Base-by-base conservation (phyloP, 2,113 vertebrate species). In the Butastur rufipennis region DNA sequence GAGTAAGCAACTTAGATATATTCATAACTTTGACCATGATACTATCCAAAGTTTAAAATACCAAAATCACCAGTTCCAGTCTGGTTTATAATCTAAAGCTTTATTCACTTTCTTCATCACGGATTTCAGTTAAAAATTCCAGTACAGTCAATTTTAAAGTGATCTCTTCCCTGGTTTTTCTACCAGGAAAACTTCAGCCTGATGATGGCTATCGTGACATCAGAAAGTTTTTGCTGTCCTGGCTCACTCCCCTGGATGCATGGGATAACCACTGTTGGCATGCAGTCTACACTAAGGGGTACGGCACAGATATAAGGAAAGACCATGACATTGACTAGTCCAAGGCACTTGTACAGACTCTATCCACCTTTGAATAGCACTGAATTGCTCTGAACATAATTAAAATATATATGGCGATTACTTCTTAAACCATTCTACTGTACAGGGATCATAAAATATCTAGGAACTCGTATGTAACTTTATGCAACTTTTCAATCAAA, bases 211-310 rank as follows among this genome's bases (percentile, higher is more conserved):
- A 4, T 19, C 17, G 11, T 27, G 45, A 26, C 45, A 7, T 11
- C 47, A 15, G 43, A 13, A 55, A 42, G 32, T 7, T 38, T 31
- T 13, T 32, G 36, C 38, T 45, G 63, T 7, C 63, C 55, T 5
- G 36, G 62, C 3, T 6, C 26, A 14, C 21, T 7, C 45, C 45
- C 1, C 16, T 1, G 48, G 21, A 8, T 2, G n/a, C 2, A 8
- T 1, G n/a, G n/a, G 25, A n/a, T 6, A 23, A 12, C 12, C 19
- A 2, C 10, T 16, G 6, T 3, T 3, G 7, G 5, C 1, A 16
- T 13, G 7, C 32, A 2, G 26, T 3, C 74, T 18, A 5, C 20
- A 1, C 38, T 5, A 6, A 9, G 40, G 34, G 27, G 53, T 63
- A 43, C 5, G 3, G 63, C 65, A 38, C 22, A 5, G 34, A 14